Percentiles rank a stretch among this genome's conserved stretches.
Evolutionary conservation across 92 coral and sea anemone species (phyloP).

Genomic region (Parazoanthus swiftii): DNA sequence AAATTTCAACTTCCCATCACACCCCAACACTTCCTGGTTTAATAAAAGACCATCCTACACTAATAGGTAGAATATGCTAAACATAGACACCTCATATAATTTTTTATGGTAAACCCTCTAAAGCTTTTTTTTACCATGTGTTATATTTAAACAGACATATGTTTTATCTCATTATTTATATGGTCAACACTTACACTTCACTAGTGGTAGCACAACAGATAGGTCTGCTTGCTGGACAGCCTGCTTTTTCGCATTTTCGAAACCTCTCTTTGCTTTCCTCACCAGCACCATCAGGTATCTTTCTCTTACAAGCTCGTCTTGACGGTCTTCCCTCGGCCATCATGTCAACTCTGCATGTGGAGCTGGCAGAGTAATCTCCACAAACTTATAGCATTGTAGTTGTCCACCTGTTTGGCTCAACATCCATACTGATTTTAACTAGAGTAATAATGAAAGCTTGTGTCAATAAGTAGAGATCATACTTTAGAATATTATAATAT

Average conservation of each 20-base stretch:
- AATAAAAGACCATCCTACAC: no score
- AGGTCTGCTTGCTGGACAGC: conserved; percentile 90
- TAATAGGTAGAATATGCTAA: no score
- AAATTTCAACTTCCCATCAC: no score
- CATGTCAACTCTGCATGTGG: neutral
- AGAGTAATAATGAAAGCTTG: no score
- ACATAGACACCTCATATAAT: no score
- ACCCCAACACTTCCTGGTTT: no score
- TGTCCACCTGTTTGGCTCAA: neutral
- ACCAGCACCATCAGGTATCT: neutral
- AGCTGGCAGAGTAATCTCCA: neutral
- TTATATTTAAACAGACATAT: neutral
- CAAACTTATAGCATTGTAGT: neutral
- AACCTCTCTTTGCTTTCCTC: conserved; percentile 39
- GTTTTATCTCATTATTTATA: no score
- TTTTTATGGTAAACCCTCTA: no score
- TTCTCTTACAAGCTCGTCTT: conserved; percentile 18
- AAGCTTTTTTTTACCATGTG: no score
- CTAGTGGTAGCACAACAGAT: conserved; percentile 84
- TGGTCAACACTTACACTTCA: conserved; percentile 65
- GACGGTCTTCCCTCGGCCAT: conserved; percentile 34
- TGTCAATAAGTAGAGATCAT: no score
- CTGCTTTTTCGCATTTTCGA: conserved; percentile 83
- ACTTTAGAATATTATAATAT: no score
- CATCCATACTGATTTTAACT: neutral